Evolutionary conservation across 2,888 invertebrate genomes (phyloP), one percentile per base, ranked within the genome.

Genomic region (Morpho helenor): DNA sequence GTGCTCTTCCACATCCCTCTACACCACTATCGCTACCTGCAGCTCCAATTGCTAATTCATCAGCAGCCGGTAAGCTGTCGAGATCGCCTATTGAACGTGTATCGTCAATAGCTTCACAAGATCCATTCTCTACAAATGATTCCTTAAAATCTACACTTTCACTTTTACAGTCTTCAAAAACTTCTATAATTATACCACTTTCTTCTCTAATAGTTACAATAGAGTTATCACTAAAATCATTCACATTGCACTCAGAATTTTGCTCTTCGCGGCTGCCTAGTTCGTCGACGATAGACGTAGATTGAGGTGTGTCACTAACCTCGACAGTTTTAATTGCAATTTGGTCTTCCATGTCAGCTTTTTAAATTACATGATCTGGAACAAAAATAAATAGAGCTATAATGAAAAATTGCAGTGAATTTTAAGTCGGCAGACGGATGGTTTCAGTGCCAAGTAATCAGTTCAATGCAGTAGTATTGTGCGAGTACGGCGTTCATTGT

Each of bases 1-100:
- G 92, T 57, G 94, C 95, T 22, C 94, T 94, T 0, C 94, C 93
- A 52, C 91, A 91, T 51, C 95, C 94, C 73, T 96, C 96, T 10
- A 96, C 94, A 6, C 96, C 96, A 72, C 96, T 96, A 74, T 96
- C 96, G 76, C 95, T 96, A 59, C 96, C 96, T 62, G 95, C 95
- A 62, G 92, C 86, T 31, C 86, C 84, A 44, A 88, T 73, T 7
- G 66, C 83, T 10, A 87, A 67, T 62, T 89, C 89, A 57, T 90
- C 88, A 1, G 78, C 87, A 2, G 77, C 86, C n/a, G 87, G 88
- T 64, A 88, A 72, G 63, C 89, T 87, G 61, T 88, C 88, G 48
- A 88, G 70, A 63, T 89, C 90, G 0, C 82, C 84, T 48, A 88
- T 63, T 6, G 89, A 87, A 44, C 87, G 73, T n/a, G 80, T 84